phyloP scores from a whole-genome alignment of 37 sponge, comb jelly and placozoan species.

The Mnemiopsis leidyi region DNA sequence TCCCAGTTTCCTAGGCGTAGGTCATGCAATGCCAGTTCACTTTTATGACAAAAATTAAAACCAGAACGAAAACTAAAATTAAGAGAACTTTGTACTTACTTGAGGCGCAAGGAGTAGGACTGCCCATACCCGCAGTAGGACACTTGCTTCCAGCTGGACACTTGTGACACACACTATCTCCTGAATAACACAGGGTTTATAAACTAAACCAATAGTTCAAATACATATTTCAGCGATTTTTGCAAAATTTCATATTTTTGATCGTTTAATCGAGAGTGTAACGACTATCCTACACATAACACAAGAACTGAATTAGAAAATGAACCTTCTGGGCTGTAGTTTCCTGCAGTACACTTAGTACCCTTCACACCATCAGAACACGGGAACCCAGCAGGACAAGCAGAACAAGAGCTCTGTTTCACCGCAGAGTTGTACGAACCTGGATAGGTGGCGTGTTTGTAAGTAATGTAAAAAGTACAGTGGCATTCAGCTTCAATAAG shows the following conservation, averaged over 20 bases:
- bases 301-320: no score
- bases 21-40: no score
- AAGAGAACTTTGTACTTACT: conserved; percentile 1
- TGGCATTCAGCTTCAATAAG: no score
- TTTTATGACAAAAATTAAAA: no score
- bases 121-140: background rate
- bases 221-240: background rate
- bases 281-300: no score
- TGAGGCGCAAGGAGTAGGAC: conserved; percentile 17
- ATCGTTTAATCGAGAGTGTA: no score
- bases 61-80: no score
- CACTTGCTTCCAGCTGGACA: conserved; percentile 16
- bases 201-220: no score
- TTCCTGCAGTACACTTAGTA: conserved; percentile 9
- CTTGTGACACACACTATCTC: background rate
- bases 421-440: background rate
- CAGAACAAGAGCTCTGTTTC: background rate
- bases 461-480: no score
- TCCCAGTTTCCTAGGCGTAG: no score
- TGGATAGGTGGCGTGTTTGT: no score
- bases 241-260: background rate
- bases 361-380: conserved; percentile 40
- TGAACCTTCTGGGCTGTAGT: conserved; percentile 4
- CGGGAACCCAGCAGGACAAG: conserved; percentile 45
- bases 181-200: no score